phyloP scores from a whole-genome alignment of 1,140 invertebrate genomes.

The Hypsibius dujardini region DNA sequence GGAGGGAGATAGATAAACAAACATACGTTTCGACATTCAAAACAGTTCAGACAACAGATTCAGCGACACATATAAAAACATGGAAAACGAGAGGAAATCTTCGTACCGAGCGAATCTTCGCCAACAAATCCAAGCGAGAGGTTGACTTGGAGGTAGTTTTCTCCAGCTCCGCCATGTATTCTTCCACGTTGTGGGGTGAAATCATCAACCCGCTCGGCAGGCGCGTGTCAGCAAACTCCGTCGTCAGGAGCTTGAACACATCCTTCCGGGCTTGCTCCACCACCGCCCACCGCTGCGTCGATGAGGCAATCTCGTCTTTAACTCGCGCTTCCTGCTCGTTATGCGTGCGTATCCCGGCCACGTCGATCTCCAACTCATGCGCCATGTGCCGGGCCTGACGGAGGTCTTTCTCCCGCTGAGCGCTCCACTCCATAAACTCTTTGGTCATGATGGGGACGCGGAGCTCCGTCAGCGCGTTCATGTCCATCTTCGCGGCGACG shows the following conservation, averaged over 20 bases:
- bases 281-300: background rate
- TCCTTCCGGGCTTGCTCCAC: background rate
- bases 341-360: background rate
- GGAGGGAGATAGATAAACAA: no score
- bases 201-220: conserved; percentile 4
- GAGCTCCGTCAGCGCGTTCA: background rate
- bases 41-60: no score
- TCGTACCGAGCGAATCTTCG: no score
- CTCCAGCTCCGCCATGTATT: conserved; percentile 15
- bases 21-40: no score
- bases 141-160: background rate
- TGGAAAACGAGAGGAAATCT: no score
- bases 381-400: background rate
- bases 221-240: background rate
- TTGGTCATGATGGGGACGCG: background rate
- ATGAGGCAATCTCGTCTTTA: background rate
- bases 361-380: conserved; percentile 1
- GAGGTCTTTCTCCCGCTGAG: background rate
- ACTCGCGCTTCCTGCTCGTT: background rate
- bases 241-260: background rate
- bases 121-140: background rate
- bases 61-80: no score
- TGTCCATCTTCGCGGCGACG: no score
- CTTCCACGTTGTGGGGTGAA: background rate
- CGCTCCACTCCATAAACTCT: background rate